phyloP scores from a whole-genome alignment of 2,113 vertebrate species.

The Anser brachyrhynchus region DNA sequence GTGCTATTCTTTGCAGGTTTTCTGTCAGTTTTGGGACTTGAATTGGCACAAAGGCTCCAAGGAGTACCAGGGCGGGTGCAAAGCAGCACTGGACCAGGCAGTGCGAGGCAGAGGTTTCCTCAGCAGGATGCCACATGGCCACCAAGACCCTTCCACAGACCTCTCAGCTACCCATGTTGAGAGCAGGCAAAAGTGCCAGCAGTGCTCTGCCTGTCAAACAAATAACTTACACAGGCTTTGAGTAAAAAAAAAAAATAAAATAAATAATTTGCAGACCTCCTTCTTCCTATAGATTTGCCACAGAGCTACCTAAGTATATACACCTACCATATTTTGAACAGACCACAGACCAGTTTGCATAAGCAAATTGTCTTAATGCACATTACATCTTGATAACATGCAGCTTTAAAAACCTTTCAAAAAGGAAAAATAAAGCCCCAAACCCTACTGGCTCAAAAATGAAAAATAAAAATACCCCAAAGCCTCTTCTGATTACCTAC shows the following conservation, averaged over 20 bases:
- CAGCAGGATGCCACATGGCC: neutral
- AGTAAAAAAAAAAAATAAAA: too few species aligned
- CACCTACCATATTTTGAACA: neutral
- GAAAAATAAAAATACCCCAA: neutral
- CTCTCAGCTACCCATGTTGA: neutral
- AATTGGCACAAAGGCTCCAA: neutral
- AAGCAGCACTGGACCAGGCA: neutral
- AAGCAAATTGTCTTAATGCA: neutral
- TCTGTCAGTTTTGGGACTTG: neutral
- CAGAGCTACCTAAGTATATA: neutral
- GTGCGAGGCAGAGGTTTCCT: neutral
- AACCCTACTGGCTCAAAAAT: neutral
- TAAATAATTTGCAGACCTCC: neutral
- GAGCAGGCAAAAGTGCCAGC: neutral
- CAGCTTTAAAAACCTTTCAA: neutral
- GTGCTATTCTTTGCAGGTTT: neutral
- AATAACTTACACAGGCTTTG: neutral
- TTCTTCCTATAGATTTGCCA: neutral
- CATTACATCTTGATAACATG: neutral
- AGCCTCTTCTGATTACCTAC: neutral
- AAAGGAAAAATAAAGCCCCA: neutral
- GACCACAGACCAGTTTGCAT: neutral
- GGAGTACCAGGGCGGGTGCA: neutral
- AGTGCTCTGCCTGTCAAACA: neutral
- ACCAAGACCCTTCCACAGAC: neutral